These are phyloP conservation scores for Jacana jacana DNA, from an alignment of 2,113 vertebrate genomes.

Conservation along the genomic window DNA sequence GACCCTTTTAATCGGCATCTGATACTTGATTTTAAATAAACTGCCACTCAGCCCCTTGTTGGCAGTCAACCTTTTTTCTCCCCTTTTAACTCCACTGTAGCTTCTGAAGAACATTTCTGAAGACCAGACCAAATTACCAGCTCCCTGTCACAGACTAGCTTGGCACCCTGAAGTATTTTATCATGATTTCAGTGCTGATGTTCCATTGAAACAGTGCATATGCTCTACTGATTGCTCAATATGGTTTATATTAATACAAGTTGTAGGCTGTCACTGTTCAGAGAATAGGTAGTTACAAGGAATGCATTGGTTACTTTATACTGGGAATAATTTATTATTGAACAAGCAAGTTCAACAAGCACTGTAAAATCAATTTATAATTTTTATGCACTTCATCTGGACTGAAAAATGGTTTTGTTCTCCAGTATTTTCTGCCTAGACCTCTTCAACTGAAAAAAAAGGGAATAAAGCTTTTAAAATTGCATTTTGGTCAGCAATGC, in stretches of 20 bases:
- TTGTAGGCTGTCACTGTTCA: conserved; percentile 52
- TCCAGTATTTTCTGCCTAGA: conserved; percentile 41
- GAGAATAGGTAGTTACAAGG: conserved; percentile 13
- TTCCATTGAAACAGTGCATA: conserved; percentile 52
- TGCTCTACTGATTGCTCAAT: conserved; percentile 59
- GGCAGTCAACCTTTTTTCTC: neutral
- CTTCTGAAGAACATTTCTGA: neutral
- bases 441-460: neutral
- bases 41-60: neutral
- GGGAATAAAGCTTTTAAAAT: conserved; percentile 56
- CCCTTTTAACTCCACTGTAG: neutral
- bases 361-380: conserved; percentile 65
- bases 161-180: conserved; percentile 20
- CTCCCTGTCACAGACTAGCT: neutral
- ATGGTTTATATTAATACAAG: conserved; percentile 56
- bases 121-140: neutral
- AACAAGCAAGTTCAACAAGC: conserved; percentile 62
- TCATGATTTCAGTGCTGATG: conserved; percentile 51
- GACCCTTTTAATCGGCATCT: conserved; percentile 40
- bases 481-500: conserved; percentile 35
- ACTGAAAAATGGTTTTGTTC: conserved; percentile 58
- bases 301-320: conserved; percentile 43
- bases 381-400: conserved; percentile 57
- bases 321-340: conserved; percentile 62
- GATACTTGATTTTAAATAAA: conserved; percentile 42